Evolutionary conservation across 2,797 vertebrate genomes (phyloP), one percentile per base, ranked within the genome.

Genomic region (Clarias platycephalus): DNA sequence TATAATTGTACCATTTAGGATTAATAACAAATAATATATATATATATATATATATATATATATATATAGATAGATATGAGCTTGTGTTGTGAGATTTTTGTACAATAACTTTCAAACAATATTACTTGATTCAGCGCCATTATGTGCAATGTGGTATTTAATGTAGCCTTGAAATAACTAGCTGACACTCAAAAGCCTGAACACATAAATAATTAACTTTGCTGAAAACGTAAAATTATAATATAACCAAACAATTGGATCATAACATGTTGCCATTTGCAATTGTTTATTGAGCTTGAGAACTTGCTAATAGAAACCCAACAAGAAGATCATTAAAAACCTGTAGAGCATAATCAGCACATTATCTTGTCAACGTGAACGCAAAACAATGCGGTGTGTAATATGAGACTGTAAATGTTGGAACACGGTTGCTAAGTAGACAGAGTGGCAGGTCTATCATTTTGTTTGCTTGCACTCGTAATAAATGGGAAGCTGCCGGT

Each of bases 381-480:
- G 60, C 37, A 79, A 83, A 84, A 85, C 85, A 84, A 88, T 80
- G 76, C 84, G 77, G 84, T 67, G 83, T 81, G 80, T 87, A 90
- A 89, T 88, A 64, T 67, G 79, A 89, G 80, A 80, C 82, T 90
- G 89, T 88, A 86, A 88, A 85, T 83, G 80, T n/a, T 76, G 79
- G 60, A 74, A 22, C 31, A 82, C 15, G 68, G 71, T 80, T 79
- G 82, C 84, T 72, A 81, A 37, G 71, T 37, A 75, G 75, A 86
- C 57, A 88, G 84, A 88, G 49, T 88, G 89, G 85, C 88, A 89
- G 87, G 80, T 86, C 82, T 68, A 82, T 89, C 80, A 86, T 88
- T 90, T 72, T 87, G 83, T 88, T 91, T 90, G 84, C 89, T 89
- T 89, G 84, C 87, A 53, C 62, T 84, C 40, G 67, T 88, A 86